Conservation (phyloP, 2,113 vertebrate genomes). For the Henicopernis longicauda region DNA sequence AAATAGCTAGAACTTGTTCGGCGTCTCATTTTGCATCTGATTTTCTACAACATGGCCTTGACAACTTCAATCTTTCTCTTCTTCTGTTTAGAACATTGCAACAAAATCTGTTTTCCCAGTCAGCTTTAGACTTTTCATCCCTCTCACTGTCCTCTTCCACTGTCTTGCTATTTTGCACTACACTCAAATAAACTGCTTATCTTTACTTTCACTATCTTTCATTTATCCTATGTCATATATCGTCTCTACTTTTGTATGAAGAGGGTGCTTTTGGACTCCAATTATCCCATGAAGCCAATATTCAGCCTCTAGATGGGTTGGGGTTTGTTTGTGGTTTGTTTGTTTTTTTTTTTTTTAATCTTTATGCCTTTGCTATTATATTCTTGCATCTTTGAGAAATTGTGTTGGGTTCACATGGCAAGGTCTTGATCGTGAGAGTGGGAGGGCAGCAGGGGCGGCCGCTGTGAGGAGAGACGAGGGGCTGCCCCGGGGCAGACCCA, state of each 20-base stretch:
- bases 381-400: not conserved
- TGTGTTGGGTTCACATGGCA: not conserved
- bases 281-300: not conserved
- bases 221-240: not conserved
- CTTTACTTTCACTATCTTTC: not conserved
- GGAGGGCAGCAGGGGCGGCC: fast-evolving
- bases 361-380: not conserved
- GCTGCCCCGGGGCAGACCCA: too few relatives aligned
- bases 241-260: not conserved
- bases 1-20: not conserved
- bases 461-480: fast-evolving
- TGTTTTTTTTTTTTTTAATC: not conserved
- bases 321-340: too few relatives aligned
- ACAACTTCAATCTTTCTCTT: not conserved
- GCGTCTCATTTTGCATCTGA: not conserved
- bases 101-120: not conserved
- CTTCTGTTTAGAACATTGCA: not conserved
- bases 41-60: not conserved
- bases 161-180: not conserved
- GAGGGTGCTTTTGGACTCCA: not conserved
- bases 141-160: not conserved
- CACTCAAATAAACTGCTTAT: not conserved
- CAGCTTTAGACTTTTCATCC: not conserved
- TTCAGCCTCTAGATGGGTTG: not conserved
- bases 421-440: not conserved